Evolutionary conservation across 2,888 invertebrate genomes (phyloP), one percentile per base, ranked within the genome.

Genomic region (Drosophila meridiana): DNA sequence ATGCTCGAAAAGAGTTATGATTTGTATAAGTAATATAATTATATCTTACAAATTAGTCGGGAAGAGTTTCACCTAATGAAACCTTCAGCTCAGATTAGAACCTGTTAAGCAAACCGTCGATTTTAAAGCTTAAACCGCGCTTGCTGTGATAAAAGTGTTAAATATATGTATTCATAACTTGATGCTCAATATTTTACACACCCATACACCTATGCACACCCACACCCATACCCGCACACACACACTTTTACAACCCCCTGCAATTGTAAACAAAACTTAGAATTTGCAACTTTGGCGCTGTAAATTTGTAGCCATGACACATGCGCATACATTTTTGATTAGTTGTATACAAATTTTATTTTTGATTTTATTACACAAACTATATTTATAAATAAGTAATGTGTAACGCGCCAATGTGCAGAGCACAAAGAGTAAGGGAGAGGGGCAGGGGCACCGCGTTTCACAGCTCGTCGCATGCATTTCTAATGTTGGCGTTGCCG

Each of bases 281-380:
- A 87, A 81, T 66, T 69, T 68, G 40, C 61, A 65, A 75, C 59
- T 75, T 65, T 75, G 52, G 43, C 58, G 56, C 58, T 57, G 42
- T 52, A 80, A 56, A 70, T 65, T 80, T 76, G 50, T 65, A 50
- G 64, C 68, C 67, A 80, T 80, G 67, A 13, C 72, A 56, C 45
- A 47, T 43, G 80, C 20, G 38, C 66, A 80, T 84, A 38, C 63
- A 84, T 81, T 68, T 84, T 84, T 83, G 71, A 84, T 89, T 65
- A 69, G 67, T 69, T 78, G 69, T 56, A 82, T 82, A 73, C 55
- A 68, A 73, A 65, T 79, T 74, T 68, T 73, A 80, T 87, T 84
- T 89, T 84, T 89, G 87, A 89, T 89, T 85, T 78, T 76, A 76
- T 80, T 80, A 69, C 72, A 72, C 65, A 76, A 72, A 63, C 77